A percentile compares a stretch with the other conserved stretches of the same genome.
phyloP scores from a whole-genome alignment of 2,113 vertebrate genomes.

The Lepisosteus osseus region DNA sequence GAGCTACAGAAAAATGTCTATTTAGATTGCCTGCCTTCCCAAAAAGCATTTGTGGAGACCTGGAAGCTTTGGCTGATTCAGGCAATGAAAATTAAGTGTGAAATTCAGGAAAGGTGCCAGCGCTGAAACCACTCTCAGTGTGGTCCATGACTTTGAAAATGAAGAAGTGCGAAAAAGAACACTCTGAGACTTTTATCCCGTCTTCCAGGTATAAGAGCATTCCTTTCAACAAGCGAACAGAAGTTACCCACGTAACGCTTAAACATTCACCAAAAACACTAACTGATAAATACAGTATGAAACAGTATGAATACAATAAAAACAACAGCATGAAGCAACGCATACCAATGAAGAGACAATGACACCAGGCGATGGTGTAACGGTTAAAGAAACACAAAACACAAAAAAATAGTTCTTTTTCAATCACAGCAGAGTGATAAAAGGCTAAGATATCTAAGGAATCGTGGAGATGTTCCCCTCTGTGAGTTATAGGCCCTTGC shows the following conservation, averaged over 20 bases:
- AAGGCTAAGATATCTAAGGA: conserved; percentile 13
- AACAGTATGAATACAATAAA: conserved; percentile 5
- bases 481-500: conserved; percentile 22
- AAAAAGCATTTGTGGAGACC: conserved; percentile 31
- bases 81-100: conserved; percentile 23
- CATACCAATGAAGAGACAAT: conserved; percentile 8
- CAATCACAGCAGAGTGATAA: too few species aligned
- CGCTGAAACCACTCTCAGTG: conserved; percentile 35
- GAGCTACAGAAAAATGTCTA: conserved; percentile 39
- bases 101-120: conserved; percentile 39
- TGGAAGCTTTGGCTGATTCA: conserved; percentile 31
- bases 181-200: neutral
- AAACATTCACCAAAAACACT: neutral
- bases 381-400: conserved; percentile 6
- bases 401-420: conserved; percentile 9
- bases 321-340: conserved; percentile 11
- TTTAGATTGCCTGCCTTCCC: conserved; percentile 34
- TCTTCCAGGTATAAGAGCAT: conserved; percentile 7
- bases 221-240: neutral
- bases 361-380: conserved; percentile 10
- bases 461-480: conserved; percentile 19
- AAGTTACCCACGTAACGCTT: neutral
- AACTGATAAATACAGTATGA: neutral
- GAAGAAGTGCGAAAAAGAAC: neutral
- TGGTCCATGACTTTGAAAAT: conserved; percentile 13